Base-by-base conservation (phyloP, 1,140 invertebrate genomes). In the Leptinotarsa defecta region DNA sequence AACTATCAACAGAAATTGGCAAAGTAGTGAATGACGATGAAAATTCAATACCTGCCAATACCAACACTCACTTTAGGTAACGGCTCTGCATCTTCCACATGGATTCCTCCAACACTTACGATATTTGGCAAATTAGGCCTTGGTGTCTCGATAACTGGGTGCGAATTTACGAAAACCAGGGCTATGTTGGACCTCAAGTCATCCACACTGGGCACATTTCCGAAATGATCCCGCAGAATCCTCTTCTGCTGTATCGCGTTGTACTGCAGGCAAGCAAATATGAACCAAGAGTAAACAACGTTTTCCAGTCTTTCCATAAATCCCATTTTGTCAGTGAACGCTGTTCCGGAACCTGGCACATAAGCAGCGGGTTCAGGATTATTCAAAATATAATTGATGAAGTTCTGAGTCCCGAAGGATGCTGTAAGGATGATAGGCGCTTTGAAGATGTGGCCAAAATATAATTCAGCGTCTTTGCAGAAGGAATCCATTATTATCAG, bases 71-170 rank as follows among this genome's bases (percentile, higher is more conserved):
- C 70, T 52, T 57, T 3, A 5, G 64, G 19, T 24, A 72, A 62
- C n/a, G 19, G 20, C 48, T 78, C 57, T 27, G 71, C 19, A 27
- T 84, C 84, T 62, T 62, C 22, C 57, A 90, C 83, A 81, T 91
- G 89, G 49, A 90, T 77, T 34, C 89, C 90, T 43, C 89, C 90
- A 74, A 91, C 86, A 80, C 90, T 88, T 48, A 89, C 84, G 22
- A 90, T 83, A 80, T 88, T 87, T 1, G 88, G 88, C n/a, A 88
- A 77, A 20, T 84, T 84, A 1, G 89, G 87, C 13, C 82, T 76
- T n/a, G 87, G 84, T 11, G 80, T 75, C 68, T 86, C 84, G 64
- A 86, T 83, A 79, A 83, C 85, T 68, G 86, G 87, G 73, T 90
- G 88, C 43, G 82, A 82, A 70, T 89, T 89, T 0, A 87, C 76